Evolutionary conservation across 2,888 invertebrate species (phyloP).

Genomic region (Plemyria rubiginata): DNA sequence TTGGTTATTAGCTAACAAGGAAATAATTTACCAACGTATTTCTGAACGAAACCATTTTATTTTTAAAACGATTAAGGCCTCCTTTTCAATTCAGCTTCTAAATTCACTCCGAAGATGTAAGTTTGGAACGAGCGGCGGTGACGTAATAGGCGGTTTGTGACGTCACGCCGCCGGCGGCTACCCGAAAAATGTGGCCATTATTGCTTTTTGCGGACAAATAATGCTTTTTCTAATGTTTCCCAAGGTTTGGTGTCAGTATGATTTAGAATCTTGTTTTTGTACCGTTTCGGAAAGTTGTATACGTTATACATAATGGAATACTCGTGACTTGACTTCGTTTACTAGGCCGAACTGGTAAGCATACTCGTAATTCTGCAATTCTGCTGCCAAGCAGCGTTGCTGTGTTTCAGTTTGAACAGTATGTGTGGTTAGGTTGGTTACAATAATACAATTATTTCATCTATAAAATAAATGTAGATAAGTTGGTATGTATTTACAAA

Average conservation of each 20-base stretch:
- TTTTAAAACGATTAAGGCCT: not conserved
- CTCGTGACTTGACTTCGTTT: not conserved
- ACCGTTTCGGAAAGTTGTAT: not conserved
- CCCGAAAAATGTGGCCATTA: slow-evolving; percentile 22
- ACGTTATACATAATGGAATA: not conserved
- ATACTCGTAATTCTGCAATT: too few relatives aligned
- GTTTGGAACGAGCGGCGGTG: slow-evolving; percentile 18
- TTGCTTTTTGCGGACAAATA: slow-evolving; percentile 31
- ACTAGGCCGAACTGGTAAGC: too few relatives aligned
- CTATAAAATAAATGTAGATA: too few relatives aligned
- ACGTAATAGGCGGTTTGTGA: slow-evolving; percentile 34
- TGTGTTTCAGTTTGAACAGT: too few relatives aligned
- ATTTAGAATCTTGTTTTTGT: slow-evolving; percentile 20
- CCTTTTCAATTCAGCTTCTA: slow-evolving; percentile 13
- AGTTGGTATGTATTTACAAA: too few relatives aligned
- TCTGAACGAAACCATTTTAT: not conserved
- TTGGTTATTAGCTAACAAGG: not conserved
- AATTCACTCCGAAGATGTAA: slow-evolving; percentile 18
- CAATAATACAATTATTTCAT: too few relatives aligned
- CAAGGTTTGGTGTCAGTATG: slow-evolving; percentile 15
- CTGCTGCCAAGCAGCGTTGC: too few relatives aligned
- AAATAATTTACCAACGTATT: not conserved
- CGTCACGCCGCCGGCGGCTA: slow-evolving; percentile 17
- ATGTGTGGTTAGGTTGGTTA: too few relatives aligned
- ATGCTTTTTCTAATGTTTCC: slow-evolving; percentile 29